Evolutionary conservation across 2,113 vertebrate species (phyloP).

Genomic region (Plestiodon gilberti): DNA sequence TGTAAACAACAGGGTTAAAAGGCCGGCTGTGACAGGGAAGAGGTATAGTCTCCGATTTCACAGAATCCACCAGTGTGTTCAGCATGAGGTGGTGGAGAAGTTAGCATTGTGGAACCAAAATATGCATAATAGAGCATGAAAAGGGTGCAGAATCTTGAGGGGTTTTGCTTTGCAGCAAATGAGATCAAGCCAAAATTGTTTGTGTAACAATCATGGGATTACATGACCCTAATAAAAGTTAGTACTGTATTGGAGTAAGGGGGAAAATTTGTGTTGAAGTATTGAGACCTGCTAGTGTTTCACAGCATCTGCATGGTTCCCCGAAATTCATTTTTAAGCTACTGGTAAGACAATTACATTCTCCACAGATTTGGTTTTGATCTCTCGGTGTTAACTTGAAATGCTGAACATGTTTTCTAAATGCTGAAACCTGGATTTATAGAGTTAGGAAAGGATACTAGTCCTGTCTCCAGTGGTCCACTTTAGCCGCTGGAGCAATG

Average conservation of each 20-base stretch:
- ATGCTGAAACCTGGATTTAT: background rate
- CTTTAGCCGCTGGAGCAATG: background rate
- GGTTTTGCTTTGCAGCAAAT: background rate
- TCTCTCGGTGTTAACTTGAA: constrained; percentile 17
- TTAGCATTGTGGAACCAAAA: background rate
- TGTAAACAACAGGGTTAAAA: background rate
- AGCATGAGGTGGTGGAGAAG: background rate
- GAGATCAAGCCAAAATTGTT: constrained; percentile 21
- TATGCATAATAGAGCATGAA: background rate
- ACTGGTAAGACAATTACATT: background rate
- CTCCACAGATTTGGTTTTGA: background rate
- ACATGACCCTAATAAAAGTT: constrained; percentile 29
- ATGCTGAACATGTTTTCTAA: background rate
- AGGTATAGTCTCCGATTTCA: background rate
- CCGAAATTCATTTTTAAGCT: background rate
- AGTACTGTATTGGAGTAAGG: background rate
- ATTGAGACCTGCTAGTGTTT: constrained; percentile 39
- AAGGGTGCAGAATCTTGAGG: constrained; percentile 1
- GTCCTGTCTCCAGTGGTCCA: background rate
- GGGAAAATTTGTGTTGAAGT: constrained; percentile 27
- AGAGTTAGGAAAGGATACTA: background rate
- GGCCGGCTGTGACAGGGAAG: background rate
- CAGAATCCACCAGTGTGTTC: background rate
- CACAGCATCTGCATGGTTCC: constrained; percentile 21
- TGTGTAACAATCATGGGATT: background rate